These are phyloP conservation scores for Sylvietta virens DNA, from an alignment of 2,113 vertebrate genomes.

Conservation along the genomic window DNA sequence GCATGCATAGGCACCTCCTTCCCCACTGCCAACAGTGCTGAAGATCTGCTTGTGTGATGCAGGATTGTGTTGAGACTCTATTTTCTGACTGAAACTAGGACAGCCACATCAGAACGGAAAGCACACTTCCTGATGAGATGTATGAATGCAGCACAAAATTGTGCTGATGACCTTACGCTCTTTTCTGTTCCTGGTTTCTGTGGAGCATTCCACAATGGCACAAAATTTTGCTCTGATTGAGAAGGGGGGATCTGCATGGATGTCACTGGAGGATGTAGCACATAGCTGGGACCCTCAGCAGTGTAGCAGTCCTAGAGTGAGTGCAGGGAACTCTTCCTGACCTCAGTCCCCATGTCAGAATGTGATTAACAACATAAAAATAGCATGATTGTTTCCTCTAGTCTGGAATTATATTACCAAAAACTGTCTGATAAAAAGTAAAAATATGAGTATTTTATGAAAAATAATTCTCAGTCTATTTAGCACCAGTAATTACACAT, in stretches of 20 bases:
- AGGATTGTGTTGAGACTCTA: not conserved
- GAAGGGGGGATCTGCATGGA: not conserved
- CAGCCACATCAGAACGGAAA: not conserved
- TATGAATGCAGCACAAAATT: not conserved
- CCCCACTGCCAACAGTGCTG: not conserved
- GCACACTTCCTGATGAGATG: not conserved
- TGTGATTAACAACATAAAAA: not conserved
- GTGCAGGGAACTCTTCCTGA: not conserved
- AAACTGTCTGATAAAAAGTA: not conserved
- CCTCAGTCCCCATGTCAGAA: not conserved
- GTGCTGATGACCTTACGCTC: not conserved
- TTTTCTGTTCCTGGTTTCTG: not conserved
- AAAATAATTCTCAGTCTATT: not conserved
- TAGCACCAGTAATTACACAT: not conserved
- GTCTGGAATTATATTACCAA: not conserved
- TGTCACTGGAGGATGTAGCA: not conserved
- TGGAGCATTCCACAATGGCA: not conserved
- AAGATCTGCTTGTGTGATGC: not conserved
- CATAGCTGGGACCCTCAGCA: not conserved
- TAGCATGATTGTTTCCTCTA: not conserved
- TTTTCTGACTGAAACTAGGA: not conserved
- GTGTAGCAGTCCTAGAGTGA: not conserved
- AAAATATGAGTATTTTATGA: not conserved
- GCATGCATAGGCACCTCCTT: not conserved
- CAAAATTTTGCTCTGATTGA: not conserved